These are phyloP conservation scores for Saturnia japonica DNA, from an alignment of 2,888 invertebrate species.

Conservation along the genomic window DNA sequence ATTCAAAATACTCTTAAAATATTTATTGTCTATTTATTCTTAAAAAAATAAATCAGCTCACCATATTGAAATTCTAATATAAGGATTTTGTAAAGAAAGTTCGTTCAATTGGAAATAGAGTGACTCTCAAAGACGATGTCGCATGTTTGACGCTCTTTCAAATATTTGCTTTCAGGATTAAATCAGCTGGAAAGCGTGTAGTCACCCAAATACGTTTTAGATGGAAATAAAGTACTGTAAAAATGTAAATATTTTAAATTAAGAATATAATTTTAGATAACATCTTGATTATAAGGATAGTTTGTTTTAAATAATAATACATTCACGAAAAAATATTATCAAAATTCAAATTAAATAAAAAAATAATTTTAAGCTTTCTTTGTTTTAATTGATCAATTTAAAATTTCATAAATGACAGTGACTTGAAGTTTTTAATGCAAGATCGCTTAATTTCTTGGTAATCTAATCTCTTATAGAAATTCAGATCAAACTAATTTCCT, in stretches of 20 bases:
- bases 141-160: conserved; percentile 42
- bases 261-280: not conserved
- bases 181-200: conserved; percentile 45
- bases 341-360: too few relatives aligned
- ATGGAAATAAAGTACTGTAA: not conserved
- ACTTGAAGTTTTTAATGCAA: conserved; percentile 32
- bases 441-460: conserved; percentile 48
- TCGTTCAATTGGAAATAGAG: conserved; percentile 37
- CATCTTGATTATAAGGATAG: not conserved
- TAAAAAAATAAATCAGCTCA: conserved; percentile 1
- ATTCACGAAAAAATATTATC: too few relatives aligned
- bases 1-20: not conserved
- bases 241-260: not conserved
- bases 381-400: not conserved
- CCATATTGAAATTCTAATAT: conserved; percentile 22
- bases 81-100: conserved; percentile 31
- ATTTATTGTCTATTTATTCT: not conserved
- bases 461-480: conserved; percentile 47
- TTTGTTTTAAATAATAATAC: too few relatives aligned
- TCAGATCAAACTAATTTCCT: conserved; percentile 50
- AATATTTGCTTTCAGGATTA: conserved; percentile 41
- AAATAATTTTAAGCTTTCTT: too few relatives aligned
- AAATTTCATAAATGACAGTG: not conserved
- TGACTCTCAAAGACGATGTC: conserved; percentile 39
- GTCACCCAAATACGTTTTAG: conserved; percentile 31